Base-by-base conservation (phyloP, 1,140 invertebrate genomes). In the Oncopodura yosiiana region DNA sequence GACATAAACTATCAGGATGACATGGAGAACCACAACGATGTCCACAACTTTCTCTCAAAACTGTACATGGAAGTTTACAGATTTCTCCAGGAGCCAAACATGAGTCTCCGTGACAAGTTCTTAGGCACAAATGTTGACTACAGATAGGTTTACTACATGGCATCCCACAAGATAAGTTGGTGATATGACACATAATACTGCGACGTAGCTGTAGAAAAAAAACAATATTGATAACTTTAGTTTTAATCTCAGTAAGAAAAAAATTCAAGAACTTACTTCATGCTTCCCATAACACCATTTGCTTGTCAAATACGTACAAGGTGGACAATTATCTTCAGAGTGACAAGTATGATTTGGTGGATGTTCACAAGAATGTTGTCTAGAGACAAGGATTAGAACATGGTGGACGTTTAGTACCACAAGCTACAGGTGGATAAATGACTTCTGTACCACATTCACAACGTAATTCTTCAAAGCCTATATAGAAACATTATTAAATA, bases 391-490 rank as follows among this genome's bases (percentile, higher is more conserved):
- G 81, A 16, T 79, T 73, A 23, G 72, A 72, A 73, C 94, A 98
- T 6, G 75, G 69, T 0, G 93, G 92, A 4, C 80, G 81, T 54
- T 79, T 79, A 0, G 89, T 86, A 2, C 93, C 93, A 69, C 94
- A 98, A 0, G 86, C 79, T 38, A 97, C 80, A 0, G 94, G 94
- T 2, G 94, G 93, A 70, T 84, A 84, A 39, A 88, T 72, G 18
- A 94, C 83, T 51, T 82, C 80, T 0, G 77, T 74, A 1, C 93
- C 93, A 72, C 94, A 98, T 65, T 88, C 83, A 68, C 94, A 97
- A 2, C 80, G 81, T 2, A 96, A 71, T 70, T 97, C 94, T 44
- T 94, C 87, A 71, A 93, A 96, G 67, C 80, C 82, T 82, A 58
- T 43, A 59, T 64, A n/a, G n/a, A n/a, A n/a, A n/a, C n/a, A n/a